Evolutionary conservation across 2,113 vertebrate species (phyloP), one percentile per base, ranked within the genome.

Genomic region (Sphyrna mokarran): DNA sequence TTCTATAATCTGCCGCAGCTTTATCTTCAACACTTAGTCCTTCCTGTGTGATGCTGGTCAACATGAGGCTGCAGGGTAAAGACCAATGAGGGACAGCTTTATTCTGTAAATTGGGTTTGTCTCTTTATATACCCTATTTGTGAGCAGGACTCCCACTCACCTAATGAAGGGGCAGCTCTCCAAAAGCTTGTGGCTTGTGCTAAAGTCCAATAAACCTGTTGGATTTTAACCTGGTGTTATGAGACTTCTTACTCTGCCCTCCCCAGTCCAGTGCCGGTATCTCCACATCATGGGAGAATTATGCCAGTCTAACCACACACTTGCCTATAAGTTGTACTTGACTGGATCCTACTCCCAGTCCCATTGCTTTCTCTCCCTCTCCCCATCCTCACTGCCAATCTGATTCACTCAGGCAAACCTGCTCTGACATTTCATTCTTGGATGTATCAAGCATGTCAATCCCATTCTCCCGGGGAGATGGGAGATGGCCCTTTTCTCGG

Each of bases 271-370:
- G 5, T 5, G 48, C 48, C 3, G 48, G 4, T 5, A 54, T 54
- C 48, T 54, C 48, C 48, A 54, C 48, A 54, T 54, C 48, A 54
- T 40, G n/a, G 16, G 80, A 18, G 37, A 40, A 3, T 20, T 3
- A 83, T 14, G 2, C 37, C 16, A 83, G 37, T 83, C 37, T 40
- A 83, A 80, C 0, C 2, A 20, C 37, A 20, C 80, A 83, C 37
- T 83, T 4, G 4, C 37, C 5, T 1, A 78, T 66, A 90, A 87
- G 83, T 63, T 40, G 94, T 95, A 78, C 95, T 91, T 23, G 96
- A 18, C 14, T 18, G n/a, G 78, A 20, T 96, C 96, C 95, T 78
- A 37, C 90, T 96, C 95, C 96, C 95, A 93, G 80, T 69, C 86
- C 61, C 23, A 37, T 20, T 13, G 54, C 58, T 95, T 63, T 95